phyloP scores from a whole-genome alignment of 2,113 vertebrate species.

The Thermophis baileyi region DNA sequence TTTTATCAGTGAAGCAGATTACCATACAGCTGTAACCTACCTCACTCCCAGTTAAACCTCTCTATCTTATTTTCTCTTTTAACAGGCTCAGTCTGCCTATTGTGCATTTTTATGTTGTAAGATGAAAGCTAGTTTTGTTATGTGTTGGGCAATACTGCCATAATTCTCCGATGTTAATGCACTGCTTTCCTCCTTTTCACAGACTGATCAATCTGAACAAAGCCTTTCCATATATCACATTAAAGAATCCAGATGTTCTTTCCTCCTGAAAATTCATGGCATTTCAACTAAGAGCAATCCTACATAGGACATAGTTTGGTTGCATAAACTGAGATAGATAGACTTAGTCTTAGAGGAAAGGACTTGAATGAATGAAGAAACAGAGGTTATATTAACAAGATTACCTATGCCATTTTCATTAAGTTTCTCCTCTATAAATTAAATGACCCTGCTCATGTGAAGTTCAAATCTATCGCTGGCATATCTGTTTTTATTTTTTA shows the following conservation, averaged over 20 bases:
- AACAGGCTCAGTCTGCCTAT: neutral
- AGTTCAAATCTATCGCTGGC: neutral
- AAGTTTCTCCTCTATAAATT: neutral
- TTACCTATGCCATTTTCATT: neutral
- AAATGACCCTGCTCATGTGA: neutral
- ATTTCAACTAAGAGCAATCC: neutral
- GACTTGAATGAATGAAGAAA: neutral
- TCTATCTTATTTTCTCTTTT: neutral
- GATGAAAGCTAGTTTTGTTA: neutral
- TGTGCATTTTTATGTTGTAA: neutral
- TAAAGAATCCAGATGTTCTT: neutral
- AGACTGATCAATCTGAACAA: neutral
- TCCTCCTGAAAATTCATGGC: neutral
- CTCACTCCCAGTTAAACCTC: neutral
- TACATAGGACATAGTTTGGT: neutral
- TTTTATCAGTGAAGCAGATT: neutral
- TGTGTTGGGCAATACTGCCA: neutral
- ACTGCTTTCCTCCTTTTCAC: neutral
- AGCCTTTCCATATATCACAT: neutral
- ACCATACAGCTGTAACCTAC: neutral
- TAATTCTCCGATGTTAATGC: neutral
- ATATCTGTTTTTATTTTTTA: neutral
- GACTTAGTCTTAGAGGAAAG: neutral
- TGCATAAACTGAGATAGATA: neutral
- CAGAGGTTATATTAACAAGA: neutral